phyloP scores from a whole-genome alignment of 2,888 invertebrate genomes.

The Prosopocoilus inquinatus region DNA sequence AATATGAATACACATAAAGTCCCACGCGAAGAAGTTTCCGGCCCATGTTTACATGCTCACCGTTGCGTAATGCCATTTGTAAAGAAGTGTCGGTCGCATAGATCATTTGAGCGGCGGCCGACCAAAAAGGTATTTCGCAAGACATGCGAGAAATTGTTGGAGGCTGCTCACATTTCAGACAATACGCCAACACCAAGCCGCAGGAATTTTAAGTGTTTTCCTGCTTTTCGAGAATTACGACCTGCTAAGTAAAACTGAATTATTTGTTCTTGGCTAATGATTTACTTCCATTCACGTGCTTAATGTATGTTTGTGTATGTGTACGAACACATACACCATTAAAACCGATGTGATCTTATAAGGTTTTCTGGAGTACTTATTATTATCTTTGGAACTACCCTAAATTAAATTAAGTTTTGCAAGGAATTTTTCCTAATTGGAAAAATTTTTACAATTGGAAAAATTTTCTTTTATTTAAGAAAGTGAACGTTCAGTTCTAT shows the following conservation, averaged over 20 bases:
- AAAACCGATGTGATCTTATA: no score
- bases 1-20: slow-evolving; percentile 2
- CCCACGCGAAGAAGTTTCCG: slow-evolving; percentile 5
- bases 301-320: no score
- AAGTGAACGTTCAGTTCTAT: no score
- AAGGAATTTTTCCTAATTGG: no score
- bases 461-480: no score
- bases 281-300: no score
- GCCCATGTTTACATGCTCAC: slow-evolving; percentile 5
- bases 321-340: no score
- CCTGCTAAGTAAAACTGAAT: background rate
- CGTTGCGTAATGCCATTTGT: slow-evolving; percentile 10
- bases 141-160: slow-evolving; percentile 1
- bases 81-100: slow-evolving; percentile 5
- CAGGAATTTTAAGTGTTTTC: slow-evolving; percentile 1
- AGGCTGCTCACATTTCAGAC: background rate
- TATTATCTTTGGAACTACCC: no score
- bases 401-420: no score
- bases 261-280: no score
- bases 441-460: no score
- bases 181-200: background rate
- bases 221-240: background rate
- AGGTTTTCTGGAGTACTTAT: no score
- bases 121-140: background rate
- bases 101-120: slow-evolving; percentile 3